A percentile compares a stretch with the other conserved stretches of the same genome.
Evolutionary conservation across 2,888 invertebrate species (phyloP).

Genomic region (Orgyia antiqua): DNA sequence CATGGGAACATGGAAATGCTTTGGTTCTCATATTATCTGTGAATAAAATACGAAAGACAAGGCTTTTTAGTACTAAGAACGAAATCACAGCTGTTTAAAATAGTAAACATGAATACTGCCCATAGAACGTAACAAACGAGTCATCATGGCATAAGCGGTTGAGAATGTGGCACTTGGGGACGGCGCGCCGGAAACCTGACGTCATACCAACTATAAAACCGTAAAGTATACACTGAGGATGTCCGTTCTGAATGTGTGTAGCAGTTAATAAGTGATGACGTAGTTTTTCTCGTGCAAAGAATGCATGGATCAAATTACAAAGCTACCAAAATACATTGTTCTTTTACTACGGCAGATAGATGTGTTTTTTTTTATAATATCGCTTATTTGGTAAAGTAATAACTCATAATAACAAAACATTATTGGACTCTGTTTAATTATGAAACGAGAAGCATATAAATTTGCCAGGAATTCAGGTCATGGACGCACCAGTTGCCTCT

Average conservation of each 20-base stretch:
- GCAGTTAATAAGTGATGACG: slow-evolving; percentile 42
- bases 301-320: slow-evolving; percentile 29
- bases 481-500: slow-evolving; percentile 60
- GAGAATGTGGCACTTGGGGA: slow-evolving; percentile 37
- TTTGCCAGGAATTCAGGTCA: slow-evolving; percentile 67
- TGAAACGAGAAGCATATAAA: slow-evolving; percentile 51
- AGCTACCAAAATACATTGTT: slow-evolving; percentile 3
- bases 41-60: too few relatives aligned
- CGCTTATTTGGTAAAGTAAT: slow-evolving; percentile 26
- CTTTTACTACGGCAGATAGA: background rate
- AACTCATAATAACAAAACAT: slow-evolving; percentile 33
- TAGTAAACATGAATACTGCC: slow-evolving; percentile 45
- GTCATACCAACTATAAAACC: slow-evolving; percentile 53
- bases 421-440: slow-evolving; percentile 43
- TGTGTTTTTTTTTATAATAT: too few relatives aligned
- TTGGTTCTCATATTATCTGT: too few relatives aligned
- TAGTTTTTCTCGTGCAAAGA: slow-evolving; percentile 32
- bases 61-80: too few relatives aligned
- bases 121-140: slow-evolving; percentile 37
- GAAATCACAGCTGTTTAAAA: slow-evolving; percentile 45
- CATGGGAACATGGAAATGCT: too few relatives aligned
- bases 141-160: slow-evolving; percentile 50
- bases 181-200: slow-evolving; percentile 54
- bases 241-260: slow-evolving; percentile 54
- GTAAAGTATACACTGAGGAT: slow-evolving; percentile 53